These are phyloP conservation scores for Perognathus longimembris DNA, from an alignment of 2,113 vertebrate genomes.

Conservation along the genomic window DNA sequence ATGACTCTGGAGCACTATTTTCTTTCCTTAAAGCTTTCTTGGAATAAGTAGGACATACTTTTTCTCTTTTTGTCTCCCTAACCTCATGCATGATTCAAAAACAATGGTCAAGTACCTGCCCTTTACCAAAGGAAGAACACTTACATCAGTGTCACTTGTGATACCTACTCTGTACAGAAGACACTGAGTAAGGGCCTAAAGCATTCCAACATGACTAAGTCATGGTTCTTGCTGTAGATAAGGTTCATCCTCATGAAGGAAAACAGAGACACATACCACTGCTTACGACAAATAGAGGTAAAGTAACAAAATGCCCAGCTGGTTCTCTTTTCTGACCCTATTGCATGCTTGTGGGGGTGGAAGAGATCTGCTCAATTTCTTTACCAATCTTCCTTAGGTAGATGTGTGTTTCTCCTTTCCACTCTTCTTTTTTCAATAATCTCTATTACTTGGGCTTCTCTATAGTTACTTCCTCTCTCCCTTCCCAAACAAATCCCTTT, in stretches of 20 bases:
- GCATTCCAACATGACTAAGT: background rate
- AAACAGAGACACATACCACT: background rate
- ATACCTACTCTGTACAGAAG: background rate
- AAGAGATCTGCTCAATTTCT: background rate
- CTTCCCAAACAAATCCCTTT: slow-evolving; percentile 6
- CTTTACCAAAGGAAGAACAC: background rate
- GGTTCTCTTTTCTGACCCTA: background rate
- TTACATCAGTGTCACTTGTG: background rate
- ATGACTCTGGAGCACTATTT: background rate
- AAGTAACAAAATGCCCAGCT: background rate
- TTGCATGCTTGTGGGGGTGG: background rate
- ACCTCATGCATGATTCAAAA: slow-evolving; percentile 37
- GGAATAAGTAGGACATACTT: background rate
- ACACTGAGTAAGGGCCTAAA: background rate
- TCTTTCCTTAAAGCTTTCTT: background rate
- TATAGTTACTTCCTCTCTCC: background rate
- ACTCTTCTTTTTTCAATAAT: background rate
- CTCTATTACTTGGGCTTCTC: background rate
- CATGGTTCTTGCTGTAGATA: background rate
- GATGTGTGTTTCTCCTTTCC: background rate
- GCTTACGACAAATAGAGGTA: background rate
- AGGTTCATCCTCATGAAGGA: background rate
- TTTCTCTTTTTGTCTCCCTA: background rate
- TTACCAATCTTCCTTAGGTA: background rate
- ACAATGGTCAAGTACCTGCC: background rate